Conservation (phyloP, 2,113 vertebrate species). For the Irena cyanogastra region DNA sequence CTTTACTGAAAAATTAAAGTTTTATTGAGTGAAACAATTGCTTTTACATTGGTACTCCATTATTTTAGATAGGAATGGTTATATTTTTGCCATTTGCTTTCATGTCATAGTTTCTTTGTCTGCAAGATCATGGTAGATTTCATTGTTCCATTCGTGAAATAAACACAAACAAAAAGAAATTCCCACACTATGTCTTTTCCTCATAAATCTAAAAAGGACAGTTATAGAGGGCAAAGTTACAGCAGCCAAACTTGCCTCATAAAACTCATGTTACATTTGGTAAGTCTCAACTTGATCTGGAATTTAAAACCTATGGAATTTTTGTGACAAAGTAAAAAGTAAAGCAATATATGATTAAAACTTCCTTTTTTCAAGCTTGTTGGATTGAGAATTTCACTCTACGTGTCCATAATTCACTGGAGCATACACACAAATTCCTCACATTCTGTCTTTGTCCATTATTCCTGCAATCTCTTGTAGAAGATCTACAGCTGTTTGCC, state of each 20-base stretch:
- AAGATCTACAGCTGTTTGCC: neutral
- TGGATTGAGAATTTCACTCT: neutral
- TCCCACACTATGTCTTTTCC: neutral
- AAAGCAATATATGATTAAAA: neutral
- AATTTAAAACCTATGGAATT: neutral
- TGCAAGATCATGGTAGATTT: neutral
- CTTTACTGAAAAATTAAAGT: slow-evolving; percentile 40
- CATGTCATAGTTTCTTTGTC: neutral
- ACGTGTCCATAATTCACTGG: neutral
- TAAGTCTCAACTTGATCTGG: neutral
- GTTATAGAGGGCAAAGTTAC: neutral
- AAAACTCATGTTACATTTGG: neutral
- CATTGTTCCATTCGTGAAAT: neutral
- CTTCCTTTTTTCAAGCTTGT: neutral
- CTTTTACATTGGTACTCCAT: slow-evolving; percentile 17
- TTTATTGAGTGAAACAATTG: slow-evolving; percentile 53
- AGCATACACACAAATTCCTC: neutral
- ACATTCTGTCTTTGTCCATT: neutral
- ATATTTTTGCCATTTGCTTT: neutral
- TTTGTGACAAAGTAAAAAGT: neutral
- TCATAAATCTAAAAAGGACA: neutral
- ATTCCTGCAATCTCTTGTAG: neutral
- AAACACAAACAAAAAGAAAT: neutral
- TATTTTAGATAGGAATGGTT: slow-evolving; percentile 8
- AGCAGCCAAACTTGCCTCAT: neutral